Base-by-base conservation (phyloP, 1,140 invertebrate species). In the Temnothorax longispinosus region DNA sequence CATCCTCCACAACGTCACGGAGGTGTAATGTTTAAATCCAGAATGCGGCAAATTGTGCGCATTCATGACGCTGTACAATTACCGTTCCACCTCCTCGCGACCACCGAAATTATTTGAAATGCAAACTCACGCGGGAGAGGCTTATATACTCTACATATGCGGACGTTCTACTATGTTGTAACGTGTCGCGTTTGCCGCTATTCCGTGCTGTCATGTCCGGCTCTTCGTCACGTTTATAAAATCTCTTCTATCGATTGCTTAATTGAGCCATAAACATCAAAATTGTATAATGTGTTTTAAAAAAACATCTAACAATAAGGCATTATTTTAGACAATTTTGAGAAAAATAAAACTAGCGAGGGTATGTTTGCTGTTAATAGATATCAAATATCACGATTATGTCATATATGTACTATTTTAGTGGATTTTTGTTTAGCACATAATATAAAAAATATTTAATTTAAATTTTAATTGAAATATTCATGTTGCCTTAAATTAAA, bases 81-180 rank as follows among this genome's bases (percentile, higher is more conserved):
- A 74, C 54, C n/a, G 38, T 15, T n/a, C 35, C 80, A 13, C 3
- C 54, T 47, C 69, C n/a, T 44, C 80, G 38, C 27, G 80, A 60
- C 27, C 52, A 47, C 67, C 27, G 67, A 82, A 58, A 82, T 82
- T 82, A 82, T 74, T 72, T 82, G 62, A 82, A 82, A 82, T 82
- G 67, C 54, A 82, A 82, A 82, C 80, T 74, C 80, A 58, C 54
- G 11, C 52, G 50, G 15, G 38, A 44, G 41, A 38, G 13, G 38
- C 21, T 35, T 81, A 44, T 81, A 41, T 44, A 47, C 54, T 32
- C 27, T 67, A n/a, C 41, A 11, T 47, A 38, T 4, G 18, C n/a
- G 52, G 54, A 60, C 32, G 35, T 54, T 52, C 13, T 58, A 38
- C 11, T 27, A 18, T 27, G 11, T 27, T 47, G 3, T 21, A 7